Percentiles rank a stretch among this genome's conserved stretches.
Evolutionary conservation across 2,888 invertebrate species (phyloP).

Genomic region (Tuta absoluta): DNA sequence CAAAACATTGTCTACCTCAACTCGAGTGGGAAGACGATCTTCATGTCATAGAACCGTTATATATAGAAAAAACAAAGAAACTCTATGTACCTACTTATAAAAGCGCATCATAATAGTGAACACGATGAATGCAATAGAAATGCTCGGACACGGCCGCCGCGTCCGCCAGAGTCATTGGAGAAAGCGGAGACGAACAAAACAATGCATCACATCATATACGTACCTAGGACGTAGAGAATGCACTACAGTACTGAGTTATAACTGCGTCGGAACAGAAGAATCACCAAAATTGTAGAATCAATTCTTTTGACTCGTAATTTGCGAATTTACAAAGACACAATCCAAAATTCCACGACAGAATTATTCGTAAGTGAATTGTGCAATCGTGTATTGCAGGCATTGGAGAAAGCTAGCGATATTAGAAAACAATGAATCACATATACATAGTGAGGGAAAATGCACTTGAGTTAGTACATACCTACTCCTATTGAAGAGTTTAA

Average conservation of each 20-base stretch:
- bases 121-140: conserved; percentile 40
- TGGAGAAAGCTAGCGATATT: too few species aligned
- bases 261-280: not conserved
- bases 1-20: not conserved
- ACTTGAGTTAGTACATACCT: too few species aligned
- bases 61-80: not conserved
- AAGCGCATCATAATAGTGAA: conserved; percentile 35
- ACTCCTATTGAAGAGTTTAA: too few species aligned
- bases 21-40: not conserved
- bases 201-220: conserved; percentile 41
- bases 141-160: conserved; percentile 28
- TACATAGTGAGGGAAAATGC: too few species aligned
- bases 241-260: not conserved
- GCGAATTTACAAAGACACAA: too few species aligned
- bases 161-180: conserved; percentile 38
- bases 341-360: too few species aligned
- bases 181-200: conserved; percentile 46
- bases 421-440: too few species aligned
- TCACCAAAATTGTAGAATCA: not conserved
- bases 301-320: too few species aligned
- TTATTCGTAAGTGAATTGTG: not conserved
- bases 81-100: not conserved
- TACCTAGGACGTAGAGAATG: conserved; percentile 33
- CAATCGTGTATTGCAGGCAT: not conserved
- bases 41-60: not conserved